A percentile compares a stretch with the other conserved stretches of the same genome.
Conservation (phyloP, 2,113 vertebrate species). For the Entomyzon cyanotis region DNA sequence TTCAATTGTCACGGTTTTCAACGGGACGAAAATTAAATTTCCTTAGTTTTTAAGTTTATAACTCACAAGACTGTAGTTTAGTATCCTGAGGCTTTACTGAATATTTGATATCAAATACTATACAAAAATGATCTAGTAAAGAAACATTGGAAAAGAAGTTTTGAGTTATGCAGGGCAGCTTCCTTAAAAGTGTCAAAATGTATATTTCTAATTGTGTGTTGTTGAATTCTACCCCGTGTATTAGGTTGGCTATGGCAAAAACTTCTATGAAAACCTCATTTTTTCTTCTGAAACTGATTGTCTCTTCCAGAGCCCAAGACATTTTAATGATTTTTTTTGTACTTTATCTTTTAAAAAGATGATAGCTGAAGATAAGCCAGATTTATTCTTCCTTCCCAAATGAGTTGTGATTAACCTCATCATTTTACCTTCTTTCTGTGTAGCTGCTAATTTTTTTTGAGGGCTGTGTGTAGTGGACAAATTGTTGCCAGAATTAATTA, state of each 20-base stretch:
- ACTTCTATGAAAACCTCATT: background rate
- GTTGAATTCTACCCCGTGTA: rapidly evolving
- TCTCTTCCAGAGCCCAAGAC: background rate
- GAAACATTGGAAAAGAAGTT: background rate
- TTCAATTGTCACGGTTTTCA: background rate
- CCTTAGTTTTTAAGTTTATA: background rate
- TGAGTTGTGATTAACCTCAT: background rate
- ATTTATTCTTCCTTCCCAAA: background rate
- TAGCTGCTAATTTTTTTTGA: background rate
- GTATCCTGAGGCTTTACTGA: background rate
- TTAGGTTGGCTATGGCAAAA: background rate
- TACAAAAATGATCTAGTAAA: background rate
- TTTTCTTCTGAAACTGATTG: background rate
- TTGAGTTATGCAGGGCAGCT: background rate
- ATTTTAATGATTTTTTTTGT: background rate
- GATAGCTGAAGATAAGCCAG: background rate
- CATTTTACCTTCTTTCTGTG: background rate
- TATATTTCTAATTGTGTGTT: background rate
- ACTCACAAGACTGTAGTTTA: background rate
- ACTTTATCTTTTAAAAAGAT: background rate
- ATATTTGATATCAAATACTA: background rate
- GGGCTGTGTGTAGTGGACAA: background rate
- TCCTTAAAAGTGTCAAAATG: background rate
- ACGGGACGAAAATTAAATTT: background rate
- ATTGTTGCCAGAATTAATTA: background rate